Conservation (phyloP, 64 coral and sea anemone genomes). For the Orbicella faveolata region DNA sequence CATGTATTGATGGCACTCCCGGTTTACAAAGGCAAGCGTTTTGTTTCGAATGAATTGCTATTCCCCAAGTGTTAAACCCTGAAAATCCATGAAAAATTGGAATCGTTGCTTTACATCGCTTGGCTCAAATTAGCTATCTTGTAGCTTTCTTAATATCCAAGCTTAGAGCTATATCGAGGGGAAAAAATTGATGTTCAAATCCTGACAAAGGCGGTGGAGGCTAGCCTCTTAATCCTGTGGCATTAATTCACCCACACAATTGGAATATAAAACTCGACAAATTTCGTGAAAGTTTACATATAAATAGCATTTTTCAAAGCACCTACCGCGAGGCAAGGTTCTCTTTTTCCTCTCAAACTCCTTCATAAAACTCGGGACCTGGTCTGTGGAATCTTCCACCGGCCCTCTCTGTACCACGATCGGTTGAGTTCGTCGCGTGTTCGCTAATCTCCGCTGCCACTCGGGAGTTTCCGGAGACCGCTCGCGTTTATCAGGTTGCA, state of each 20-base stretch:
- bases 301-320: background rate
- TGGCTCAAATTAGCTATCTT: too few species aligned
- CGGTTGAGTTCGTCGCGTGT: slow-evolving; percentile 17
- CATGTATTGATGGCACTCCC: too few species aligned
- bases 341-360: slow-evolving; percentile 69
- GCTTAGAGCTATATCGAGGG: too few species aligned
- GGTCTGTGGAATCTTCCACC: background rate
- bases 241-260: background rate
- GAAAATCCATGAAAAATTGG: too few species aligned
- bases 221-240: background rate
- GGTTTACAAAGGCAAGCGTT: too few species aligned
- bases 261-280: background rate
- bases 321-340: slow-evolving; percentile 29
- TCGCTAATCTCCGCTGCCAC: slow-evolving; percentile 1
- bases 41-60: too few species aligned
- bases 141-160: too few species aligned
- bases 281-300: background rate
- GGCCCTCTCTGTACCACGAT: background rate
- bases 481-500: background rate
- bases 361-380: slow-evolving; percentile 59
- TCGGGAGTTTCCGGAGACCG: background rate
- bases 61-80: too few species aligned
- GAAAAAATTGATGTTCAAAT: too few species aligned
- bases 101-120: too few species aligned
- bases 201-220: too few species aligned